phyloP scores from a whole-genome alignment of 2,888 invertebrate genomes.

The Cyclophora albipunctata region DNA sequence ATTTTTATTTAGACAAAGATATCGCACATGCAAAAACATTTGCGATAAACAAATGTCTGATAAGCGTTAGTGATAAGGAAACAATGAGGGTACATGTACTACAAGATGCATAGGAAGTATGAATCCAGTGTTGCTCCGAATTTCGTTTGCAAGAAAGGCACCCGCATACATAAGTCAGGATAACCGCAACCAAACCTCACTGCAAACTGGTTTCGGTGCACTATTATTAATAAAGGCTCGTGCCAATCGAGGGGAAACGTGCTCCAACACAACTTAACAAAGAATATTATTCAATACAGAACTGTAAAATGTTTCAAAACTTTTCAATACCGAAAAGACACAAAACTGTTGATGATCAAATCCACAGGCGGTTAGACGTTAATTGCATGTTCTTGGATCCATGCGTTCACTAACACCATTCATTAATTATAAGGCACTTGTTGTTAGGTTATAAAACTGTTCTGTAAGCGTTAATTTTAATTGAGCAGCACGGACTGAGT shows the following conservation, averaged over 20 bases:
- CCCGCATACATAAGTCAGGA: constrained; percentile 65
- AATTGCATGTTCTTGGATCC: constrained; percentile 49
- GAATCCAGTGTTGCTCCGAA: constrained; percentile 37
- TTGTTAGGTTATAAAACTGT: constrained; percentile 49
- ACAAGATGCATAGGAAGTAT: neutral
- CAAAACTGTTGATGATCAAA: constrained; percentile 51
- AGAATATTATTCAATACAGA: constrained; percentile 40
- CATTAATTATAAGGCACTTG: constrained; percentile 66
- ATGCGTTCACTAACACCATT: constrained; percentile 69
- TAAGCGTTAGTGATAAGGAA: constrained; percentile 13
- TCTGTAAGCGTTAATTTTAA: constrained; percentile 48
- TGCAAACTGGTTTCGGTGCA: constrained; percentile 72
- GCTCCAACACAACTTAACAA: constrained; percentile 55
- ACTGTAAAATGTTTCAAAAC: constrained; percentile 39
- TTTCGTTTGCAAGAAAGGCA: constrained; percentile 55
- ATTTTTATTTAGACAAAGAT: constrained; percentile 20
- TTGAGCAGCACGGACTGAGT: constrained; percentile 62
- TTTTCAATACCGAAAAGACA: constrained; percentile 69
- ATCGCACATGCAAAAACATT: constrained; percentile 8
- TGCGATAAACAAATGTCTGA: constrained; percentile 17
- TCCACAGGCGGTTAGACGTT: constrained; percentile 43
- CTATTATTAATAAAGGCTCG: constrained; percentile 74
- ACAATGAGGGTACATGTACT: constrained; percentile 12
- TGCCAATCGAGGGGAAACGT: constrained; percentile 66
- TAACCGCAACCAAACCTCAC: constrained; percentile 65